Conservation (phyloP, 2,113 vertebrate species). For the Nerophis lumbriciformis region DNA sequence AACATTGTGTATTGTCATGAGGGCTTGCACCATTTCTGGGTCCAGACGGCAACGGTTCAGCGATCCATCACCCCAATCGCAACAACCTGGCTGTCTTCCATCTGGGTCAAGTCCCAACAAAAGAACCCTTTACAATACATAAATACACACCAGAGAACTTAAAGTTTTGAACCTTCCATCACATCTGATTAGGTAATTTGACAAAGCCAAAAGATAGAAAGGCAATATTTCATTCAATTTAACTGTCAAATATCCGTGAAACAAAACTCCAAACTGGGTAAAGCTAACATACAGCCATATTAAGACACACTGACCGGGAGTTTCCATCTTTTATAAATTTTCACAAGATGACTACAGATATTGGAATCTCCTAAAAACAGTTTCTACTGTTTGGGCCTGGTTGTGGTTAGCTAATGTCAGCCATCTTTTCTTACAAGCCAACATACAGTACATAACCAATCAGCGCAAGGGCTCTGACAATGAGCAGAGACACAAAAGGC, state of each 20-base stretch:
- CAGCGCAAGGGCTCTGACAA: slow-evolving; percentile 27
- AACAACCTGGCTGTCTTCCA: slow-evolving; percentile 38
- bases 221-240: slow-evolving; percentile 20
- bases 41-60: slow-evolving; percentile 41
- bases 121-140: slow-evolving; percentile 31
- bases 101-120: slow-evolving; percentile 48
- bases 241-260: slow-evolving; percentile 23
- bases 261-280: slow-evolving; percentile 20
- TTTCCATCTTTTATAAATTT: slow-evolving; percentile 59
- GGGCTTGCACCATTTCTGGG: slow-evolving; percentile 24
- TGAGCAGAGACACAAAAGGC: slow-evolving; percentile 29
- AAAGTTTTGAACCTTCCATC: slow-evolving; percentile 16
- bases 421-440: slow-evolving; percentile 44
- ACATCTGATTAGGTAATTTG: slow-evolving; percentile 23
- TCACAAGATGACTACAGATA: slow-evolving; percentile 36
- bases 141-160: slow-evolving; percentile 5
- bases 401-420: slow-evolving; percentile 44
- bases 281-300: slow-evolving; percentile 15
- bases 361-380: slow-evolving; percentile 35
- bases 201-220: slow-evolving; percentile 17
- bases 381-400: slow-evolving; percentile 44
- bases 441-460: slow-evolving; percentile 42
- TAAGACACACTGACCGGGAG: slow-evolving; percentile 38
- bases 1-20: slow-evolving; percentile 28
- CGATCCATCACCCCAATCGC: slow-evolving; percentile 43